Percentiles rank a stretch among this genome's conserved stretches.
Evolutionary conservation across 2,888 invertebrate species (phyloP).

Genomic region (Andrena flavipes): DNA sequence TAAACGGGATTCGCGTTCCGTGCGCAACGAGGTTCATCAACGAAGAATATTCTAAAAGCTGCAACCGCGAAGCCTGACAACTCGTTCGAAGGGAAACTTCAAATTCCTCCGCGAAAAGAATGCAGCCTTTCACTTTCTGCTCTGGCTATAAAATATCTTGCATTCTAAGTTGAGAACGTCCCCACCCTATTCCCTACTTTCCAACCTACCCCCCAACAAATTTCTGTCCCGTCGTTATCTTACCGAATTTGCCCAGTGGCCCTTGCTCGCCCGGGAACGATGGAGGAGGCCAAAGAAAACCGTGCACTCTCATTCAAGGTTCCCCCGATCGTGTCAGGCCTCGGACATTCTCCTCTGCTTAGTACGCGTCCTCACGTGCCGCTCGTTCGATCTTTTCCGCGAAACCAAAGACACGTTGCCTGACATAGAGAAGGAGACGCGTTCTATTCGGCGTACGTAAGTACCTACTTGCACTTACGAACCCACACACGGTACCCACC

Average conservation of each 20-base stretch:
- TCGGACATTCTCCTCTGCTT: slow-evolving; percentile 60
- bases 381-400: slow-evolving; percentile 81
- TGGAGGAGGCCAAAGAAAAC: slow-evolving; percentile 44
- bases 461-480: slow-evolving; percentile 65
- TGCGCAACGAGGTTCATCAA: not conserved
- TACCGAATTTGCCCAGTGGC: no score
- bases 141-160: not conserved
- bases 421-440: slow-evolving; percentile 73
- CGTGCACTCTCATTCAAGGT: slow-evolving; percentile 63
- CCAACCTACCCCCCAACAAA: not conserved
- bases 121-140: not conserved
- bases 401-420: slow-evolving; percentile 78
- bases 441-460: slow-evolving; percentile 77
- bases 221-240: not conserved
- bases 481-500: slow-evolving; percentile 29
- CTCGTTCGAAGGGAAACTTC: not conserved
- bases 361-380: slow-evolving; percentile 81
- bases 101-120: not conserved
- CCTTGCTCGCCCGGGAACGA: not conserved
- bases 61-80: not conserved
- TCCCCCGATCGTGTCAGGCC: slow-evolving; percentile 31
- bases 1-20: not conserved
- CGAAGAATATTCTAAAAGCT: not conserved
- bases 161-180: no score
- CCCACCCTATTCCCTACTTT: not conserved